phyloP scores from a whole-genome alignment of 2,113 vertebrate species.

The Candoia aspera region DNA sequence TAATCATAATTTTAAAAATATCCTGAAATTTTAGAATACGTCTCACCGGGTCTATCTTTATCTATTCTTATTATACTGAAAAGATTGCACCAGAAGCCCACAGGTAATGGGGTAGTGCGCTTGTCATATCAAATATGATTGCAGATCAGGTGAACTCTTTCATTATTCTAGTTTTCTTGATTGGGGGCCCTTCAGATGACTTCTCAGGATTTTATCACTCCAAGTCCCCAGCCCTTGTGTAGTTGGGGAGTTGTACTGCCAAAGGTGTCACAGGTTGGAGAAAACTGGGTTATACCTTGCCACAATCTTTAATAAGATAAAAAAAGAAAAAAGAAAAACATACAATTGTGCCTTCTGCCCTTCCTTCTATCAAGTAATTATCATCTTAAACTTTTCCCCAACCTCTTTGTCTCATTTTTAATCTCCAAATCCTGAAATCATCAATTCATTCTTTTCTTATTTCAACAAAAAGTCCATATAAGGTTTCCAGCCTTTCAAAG shows the following conservation, averaged over 20 bases:
- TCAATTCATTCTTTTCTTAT: not conserved
- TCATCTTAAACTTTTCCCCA: not conserved
- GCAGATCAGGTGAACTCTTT: not conserved
- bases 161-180: not conserved
- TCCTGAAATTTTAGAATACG: conserved; percentile 62
- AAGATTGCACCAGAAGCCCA: conserved; percentile 43
- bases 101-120: conserved; percentile 20
- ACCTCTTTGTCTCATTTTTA: not conserved
- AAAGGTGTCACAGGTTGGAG: not conserved
- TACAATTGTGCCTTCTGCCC: not conserved
- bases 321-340: not conserved
- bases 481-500: not conserved
- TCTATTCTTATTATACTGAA: conserved; percentile 59
- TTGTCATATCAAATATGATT: conserved; percentile 19
- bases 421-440: not conserved
- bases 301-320: not conserved
- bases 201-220: not conserved
- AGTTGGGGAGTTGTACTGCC: not conserved
- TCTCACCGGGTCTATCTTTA: conserved; percentile 47
- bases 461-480: not conserved
- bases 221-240: not conserved
- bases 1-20: conserved; percentile 47
- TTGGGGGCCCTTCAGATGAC: not conserved
- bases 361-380: not conserved
- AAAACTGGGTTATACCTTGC: conserved; percentile 31